Percentiles rank a stretch among this genome's conserved stretches.
These are phyloP conservation scores for Sarcophaga bullata DNA, from an alignment of 1,140 invertebrate genomes.

Conservation along the genomic window DNA sequence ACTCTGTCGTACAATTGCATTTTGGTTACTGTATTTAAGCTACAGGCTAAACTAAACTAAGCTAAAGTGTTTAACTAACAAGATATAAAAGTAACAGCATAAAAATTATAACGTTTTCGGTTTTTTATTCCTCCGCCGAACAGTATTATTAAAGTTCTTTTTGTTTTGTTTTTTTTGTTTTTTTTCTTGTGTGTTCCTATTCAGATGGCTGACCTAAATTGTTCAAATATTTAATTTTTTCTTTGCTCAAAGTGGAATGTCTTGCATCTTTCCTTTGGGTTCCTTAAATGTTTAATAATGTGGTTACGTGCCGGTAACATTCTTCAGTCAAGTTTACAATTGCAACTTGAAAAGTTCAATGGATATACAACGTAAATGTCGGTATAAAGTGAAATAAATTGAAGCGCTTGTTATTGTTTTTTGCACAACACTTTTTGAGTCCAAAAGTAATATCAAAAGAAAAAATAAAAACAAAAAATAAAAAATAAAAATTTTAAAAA, in stretches of 20 bases:
- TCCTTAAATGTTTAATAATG: constrained; percentile 28
- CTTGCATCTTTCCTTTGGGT: not conserved
- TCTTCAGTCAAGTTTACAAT: not conserved
- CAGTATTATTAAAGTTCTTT: not conserved
- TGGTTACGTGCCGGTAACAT: constrained; percentile 33
- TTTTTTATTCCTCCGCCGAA: not conserved
- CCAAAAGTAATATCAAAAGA: not conserved
- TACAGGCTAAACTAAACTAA: not conserved
- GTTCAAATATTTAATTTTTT: not conserved
- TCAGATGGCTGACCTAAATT: constrained; percentile 8
- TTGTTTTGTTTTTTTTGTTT: too few species aligned
- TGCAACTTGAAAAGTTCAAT: not conserved
- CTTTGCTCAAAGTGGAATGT: not conserved
- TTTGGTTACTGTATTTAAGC: not conserved
- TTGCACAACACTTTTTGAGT: not conserved
- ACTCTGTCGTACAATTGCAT: constrained; percentile 3
- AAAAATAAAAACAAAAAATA: not conserved
- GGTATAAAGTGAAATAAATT: constrained; percentile 4
- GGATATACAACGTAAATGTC: not conserved
- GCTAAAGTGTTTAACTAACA: not conserved
- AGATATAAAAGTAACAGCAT: too few species aligned
- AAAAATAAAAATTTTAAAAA: too few species aligned
- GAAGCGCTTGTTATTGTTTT: not conserved
- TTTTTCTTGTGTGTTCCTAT: not conserved
- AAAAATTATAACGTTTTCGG: not conserved